Evolutionary conservation across 2,888 invertebrate genomes (phyloP).

Genomic region (Dryadula phaetusa): DNA sequence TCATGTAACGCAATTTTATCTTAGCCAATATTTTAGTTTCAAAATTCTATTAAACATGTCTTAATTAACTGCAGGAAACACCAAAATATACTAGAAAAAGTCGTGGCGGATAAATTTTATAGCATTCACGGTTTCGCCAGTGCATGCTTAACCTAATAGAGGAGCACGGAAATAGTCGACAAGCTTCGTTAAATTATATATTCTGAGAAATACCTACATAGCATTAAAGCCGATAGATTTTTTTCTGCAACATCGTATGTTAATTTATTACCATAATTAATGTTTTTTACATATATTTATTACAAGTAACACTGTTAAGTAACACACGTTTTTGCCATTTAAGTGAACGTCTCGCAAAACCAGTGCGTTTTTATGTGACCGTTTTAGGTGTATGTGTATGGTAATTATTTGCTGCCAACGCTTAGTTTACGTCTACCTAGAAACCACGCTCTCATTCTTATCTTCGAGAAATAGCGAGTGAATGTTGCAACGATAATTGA

Average conservation of each 20-base stretch:
- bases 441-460: conserved; percentile 14
- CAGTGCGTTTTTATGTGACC: conserved; percentile 31
- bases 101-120: conserved; percentile 24
- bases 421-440: conserved; percentile 12
- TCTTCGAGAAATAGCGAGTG: conserved; percentile 13
- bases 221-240: conserved; percentile 30
- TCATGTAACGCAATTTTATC: not conserved
- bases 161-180: conserved; percentile 20
- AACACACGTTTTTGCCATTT: conserved; percentile 30
- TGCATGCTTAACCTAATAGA: conserved; percentile 31
- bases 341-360: conserved; percentile 27
- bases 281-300: conserved; percentile 21
- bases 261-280: conserved; percentile 36
- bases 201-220: conserved; percentile 32
- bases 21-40: not conserved
- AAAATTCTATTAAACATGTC: conserved; percentile 19
- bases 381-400: conserved; percentile 33
- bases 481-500: conserved; percentile 7
- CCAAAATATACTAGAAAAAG: conserved; percentile 26
- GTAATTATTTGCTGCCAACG: conserved; percentile 30
- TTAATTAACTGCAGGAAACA: conserved; percentile 32
- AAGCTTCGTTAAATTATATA: conserved; percentile 21
- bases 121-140: conserved; percentile 17
- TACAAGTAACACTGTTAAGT: conserved; percentile 25
- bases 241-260: conserved; percentile 34